Evolutionary conservation across 2,888 invertebrate species (phyloP), one percentile per base, ranked within the genome.

Genomic region (Sialis fuliginosa): DNA sequence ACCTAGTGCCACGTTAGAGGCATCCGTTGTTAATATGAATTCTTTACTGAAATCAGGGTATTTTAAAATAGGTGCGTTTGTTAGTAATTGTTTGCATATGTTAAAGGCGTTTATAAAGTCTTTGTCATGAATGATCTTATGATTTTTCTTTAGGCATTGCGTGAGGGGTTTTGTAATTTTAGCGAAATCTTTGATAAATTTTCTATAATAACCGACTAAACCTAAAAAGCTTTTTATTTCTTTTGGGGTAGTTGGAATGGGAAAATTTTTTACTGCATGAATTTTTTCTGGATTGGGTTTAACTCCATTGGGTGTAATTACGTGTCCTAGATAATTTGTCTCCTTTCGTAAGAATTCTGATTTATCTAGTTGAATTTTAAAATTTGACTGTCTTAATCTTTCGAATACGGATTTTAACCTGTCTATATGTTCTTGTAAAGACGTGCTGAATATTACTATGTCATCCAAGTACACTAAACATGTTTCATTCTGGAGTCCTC

Each of bases 401-500:
- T 51, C 4, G 10, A 56, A 55, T 0, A 57, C 54, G 1, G 10
- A 34, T 39, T 53, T 49, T 2, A 56, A 13, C 33, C 56, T 55
- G 5, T 48, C 34, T 4, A 55, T 51, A 39, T 55, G 56, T 44
- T 56, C 56, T 32, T 56, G 54, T 1, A 55, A 48, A 0, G 53
- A 52, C 1, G 53, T 53, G 10, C 49, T 51, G 33, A 54, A 56
- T 0, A 56, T 51, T 6, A 57, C 50, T 1, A 56, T 56, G 33
- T 56, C 57, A 35, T 56, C 56, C 1, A 55, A 34, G 35, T 57
- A 58, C 0, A 55, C 56, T 1, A 55, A 31, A 34, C 54, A 53
- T 1, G 49, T 43, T 6, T 22, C 54, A 30, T 58, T 56, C 6
- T 50, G 47, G 45, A 58, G 33, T 0, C 56, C 56, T 13, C 55